Percentiles rank a stretch among this genome's conserved stretches.
These are phyloP conservation scores for Idaea biselata DNA, from an alignment of 2,888 invertebrate genomes.

Conservation along the genomic window DNA sequence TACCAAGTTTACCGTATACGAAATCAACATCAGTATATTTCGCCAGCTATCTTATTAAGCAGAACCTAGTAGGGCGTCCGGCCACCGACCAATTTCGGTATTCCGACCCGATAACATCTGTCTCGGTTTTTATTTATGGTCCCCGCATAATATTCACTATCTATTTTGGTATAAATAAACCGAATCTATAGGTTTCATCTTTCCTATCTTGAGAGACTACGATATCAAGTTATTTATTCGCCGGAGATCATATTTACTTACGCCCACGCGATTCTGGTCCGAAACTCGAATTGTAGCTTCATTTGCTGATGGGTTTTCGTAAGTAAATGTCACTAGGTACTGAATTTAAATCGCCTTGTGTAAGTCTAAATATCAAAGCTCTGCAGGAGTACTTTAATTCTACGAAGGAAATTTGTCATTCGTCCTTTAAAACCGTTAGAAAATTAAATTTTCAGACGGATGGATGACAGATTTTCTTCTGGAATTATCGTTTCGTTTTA, in stretches of 20 bases:
- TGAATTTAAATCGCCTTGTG: background rate
- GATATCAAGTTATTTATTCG: slow-evolving; percentile 55
- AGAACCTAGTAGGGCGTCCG: slow-evolving; percentile 28
- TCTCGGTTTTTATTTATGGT: slow-evolving; percentile 63
- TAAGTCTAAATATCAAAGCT: no score
- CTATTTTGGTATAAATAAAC: slow-evolving; percentile 57
- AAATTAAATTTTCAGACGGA: no score
- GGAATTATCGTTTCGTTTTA: no score
- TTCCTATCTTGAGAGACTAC: slow-evolving; percentile 45
- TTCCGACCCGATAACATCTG: slow-evolving; percentile 46
- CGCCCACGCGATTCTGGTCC: slow-evolving; percentile 29
- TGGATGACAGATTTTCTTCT: no score
- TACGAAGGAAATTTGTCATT: no score
- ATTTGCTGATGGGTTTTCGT: background rate
- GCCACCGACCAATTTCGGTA: slow-evolving; percentile 47
- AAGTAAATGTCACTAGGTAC: background rate
- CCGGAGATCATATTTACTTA: slow-evolving; percentile 33
- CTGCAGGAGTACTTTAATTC: no score
- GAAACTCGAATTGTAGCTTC: slow-evolving; percentile 3
- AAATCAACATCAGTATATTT: slow-evolving; percentile 24
- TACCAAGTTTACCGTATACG: slow-evolving; percentile 8
- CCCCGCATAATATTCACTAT: slow-evolving; percentile 52
- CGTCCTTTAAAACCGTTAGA: no score
- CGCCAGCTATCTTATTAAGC: slow-evolving; percentile 40
- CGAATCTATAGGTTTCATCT: slow-evolving; percentile 54